Conservation (phyloP, 2,888 invertebrate species). For the Stictocephala bisonia region DNA sequence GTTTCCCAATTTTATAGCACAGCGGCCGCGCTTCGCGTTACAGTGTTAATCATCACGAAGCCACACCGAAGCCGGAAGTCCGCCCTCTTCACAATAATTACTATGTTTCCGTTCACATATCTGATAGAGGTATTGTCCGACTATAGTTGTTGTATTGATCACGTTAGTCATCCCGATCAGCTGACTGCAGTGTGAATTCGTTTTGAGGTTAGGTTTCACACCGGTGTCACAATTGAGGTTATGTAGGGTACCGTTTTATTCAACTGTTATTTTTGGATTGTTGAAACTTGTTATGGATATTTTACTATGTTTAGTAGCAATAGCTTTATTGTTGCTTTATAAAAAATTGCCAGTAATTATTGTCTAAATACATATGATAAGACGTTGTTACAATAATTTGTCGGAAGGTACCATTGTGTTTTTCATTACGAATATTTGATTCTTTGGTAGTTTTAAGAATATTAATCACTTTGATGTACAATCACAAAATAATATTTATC, state of each 20-base stretch:
- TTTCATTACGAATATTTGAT: too few relatives aligned
- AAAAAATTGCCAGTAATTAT: too few relatives aligned
- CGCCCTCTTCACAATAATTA: constrained; percentile 49
- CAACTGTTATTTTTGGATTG: background rate
- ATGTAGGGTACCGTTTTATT: background rate
- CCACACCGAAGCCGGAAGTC: constrained; percentile 44
- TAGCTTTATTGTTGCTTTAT: too few relatives aligned
- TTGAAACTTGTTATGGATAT: too few relatives aligned
- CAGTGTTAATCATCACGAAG: constrained; percentile 45
- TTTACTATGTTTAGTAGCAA: too few relatives aligned
- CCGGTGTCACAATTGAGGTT: background rate
- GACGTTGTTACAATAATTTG: too few relatives aligned
- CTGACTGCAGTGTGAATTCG: background rate
- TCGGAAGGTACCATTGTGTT: too few relatives aligned
- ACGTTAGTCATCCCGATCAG: constrained; percentile 2
- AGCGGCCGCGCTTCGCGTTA: constrained; percentile 32
- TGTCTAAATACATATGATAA: too few relatives aligned
- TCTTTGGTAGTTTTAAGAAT: too few relatives aligned
- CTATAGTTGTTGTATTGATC: constrained; percentile 33
- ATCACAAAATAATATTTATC: too few relatives aligned
- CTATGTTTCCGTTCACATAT: constrained; percentile 49
- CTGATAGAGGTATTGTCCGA: constrained; percentile 18
- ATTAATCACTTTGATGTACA: too few relatives aligned
- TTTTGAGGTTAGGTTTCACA: constrained; percentile 17
- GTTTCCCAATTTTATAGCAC: constrained; percentile 45